These are phyloP conservation scores for Amblyteles armatorius DNA, from an alignment of 2,888 invertebrate species.

Conservation along the genomic window DNA sequence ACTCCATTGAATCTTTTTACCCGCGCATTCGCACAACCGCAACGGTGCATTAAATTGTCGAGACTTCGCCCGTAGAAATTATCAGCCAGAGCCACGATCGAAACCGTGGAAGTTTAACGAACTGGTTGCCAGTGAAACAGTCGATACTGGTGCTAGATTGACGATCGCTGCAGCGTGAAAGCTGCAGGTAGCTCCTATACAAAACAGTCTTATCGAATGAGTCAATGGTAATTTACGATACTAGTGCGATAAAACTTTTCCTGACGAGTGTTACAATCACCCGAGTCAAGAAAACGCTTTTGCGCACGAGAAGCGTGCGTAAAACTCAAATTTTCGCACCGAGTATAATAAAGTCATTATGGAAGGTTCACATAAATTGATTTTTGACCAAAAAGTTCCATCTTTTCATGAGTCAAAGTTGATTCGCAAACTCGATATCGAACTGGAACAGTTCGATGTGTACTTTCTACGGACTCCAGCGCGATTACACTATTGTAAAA, in stretches of 20 bases:
- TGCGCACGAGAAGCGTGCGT: too few relatives aligned
- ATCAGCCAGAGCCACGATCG: conserved; percentile 38
- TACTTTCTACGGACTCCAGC: background rate
- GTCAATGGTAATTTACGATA: background rate
- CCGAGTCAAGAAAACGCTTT: too few relatives aligned
- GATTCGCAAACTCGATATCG: background rate
- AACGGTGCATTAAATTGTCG: background rate
- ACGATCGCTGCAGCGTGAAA: background rate
- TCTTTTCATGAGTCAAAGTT: background rate
- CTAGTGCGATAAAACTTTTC: too few relatives aligned
- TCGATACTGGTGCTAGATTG: conserved; percentile 64
- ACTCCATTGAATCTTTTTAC: background rate
- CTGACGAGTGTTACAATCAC: too few relatives aligned
- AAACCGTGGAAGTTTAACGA: conserved; percentile 46
- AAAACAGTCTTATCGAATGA: conserved; percentile 1
- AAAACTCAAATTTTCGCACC: too few relatives aligned
- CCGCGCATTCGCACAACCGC: background rate
- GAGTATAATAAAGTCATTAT: background rate
- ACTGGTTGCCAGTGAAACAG: conserved; percentile 59
- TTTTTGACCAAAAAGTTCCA: background rate
- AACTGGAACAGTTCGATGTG: background rate
- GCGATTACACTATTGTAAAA: background rate
- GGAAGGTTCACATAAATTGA: background rate
- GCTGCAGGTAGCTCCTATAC: background rate
- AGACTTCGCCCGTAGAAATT: conserved; percentile 11